These are phyloP conservation scores for Nixonia krombeini DNA, from an alignment of 1,140 invertebrate species.

Conservation along the genomic window DNA sequence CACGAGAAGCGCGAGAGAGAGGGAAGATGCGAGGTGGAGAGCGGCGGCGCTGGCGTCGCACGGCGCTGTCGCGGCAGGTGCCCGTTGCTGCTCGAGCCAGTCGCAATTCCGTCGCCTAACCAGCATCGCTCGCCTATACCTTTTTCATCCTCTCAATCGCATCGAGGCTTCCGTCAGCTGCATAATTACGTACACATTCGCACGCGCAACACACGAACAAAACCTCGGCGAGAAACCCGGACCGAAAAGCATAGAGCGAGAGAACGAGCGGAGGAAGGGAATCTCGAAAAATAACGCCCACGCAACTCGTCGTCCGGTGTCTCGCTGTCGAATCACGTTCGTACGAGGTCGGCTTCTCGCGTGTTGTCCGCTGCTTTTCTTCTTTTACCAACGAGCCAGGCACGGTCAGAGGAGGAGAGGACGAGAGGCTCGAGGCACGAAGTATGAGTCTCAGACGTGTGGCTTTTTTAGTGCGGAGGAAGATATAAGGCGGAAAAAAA, in stretches of 20 bases:
- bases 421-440: conserved; percentile 5
- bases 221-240: conserved; percentile 19
- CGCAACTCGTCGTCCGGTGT: conserved; percentile 4
- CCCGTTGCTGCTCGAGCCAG: conserved; percentile 63
- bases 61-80: conserved; percentile 63
- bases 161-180: conserved; percentile 65
- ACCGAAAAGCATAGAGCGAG: neutral
- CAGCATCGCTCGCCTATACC: conserved; percentile 67
- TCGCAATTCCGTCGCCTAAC: conserved; percentile 70
- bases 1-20: conserved; percentile 29
- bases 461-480: conserved; percentile 35
- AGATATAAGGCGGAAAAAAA: conserved; percentile 20
- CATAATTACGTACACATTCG: conserved; percentile 41
- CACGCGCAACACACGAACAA: conserved; percentile 29
- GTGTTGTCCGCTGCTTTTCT: conserved; percentile 9
- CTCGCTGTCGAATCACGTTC: conserved; percentile 1
- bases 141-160: conserved; percentile 65
- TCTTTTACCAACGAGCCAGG: conserved; percentile 1
- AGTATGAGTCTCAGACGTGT: conserved; percentile 30
- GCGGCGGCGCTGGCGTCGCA: conserved; percentile 59
- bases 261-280: conserved; percentile 12
- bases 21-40: conserved; percentile 21
- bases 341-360: conserved; percentile 1
- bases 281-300: neutral
- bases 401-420: too few relatives aligned